Percentiles rank a stretch among this genome's conserved stretches.
Evolutionary conservation across 2,113 vertebrate genomes (phyloP).

Genomic region (Nematolebias whitei): DNA sequence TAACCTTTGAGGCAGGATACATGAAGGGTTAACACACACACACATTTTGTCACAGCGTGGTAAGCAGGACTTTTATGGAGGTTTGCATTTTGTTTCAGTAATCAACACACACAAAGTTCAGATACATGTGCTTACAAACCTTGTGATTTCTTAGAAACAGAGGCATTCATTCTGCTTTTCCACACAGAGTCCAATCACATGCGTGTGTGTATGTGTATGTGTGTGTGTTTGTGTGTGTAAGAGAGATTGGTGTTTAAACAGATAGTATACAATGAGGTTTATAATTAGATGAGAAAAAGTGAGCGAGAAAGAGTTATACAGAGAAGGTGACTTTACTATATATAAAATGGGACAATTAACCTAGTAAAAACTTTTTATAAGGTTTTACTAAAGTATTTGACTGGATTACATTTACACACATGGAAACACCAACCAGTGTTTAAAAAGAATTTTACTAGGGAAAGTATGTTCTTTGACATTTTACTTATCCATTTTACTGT

Average conservation of each 20-base stretch:
- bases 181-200: slow-evolving; percentile 46
- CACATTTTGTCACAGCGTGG: not conserved
- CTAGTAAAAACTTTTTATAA: slow-evolving; percentile 6
- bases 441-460: too few species aligned
- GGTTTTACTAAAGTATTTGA: not conserved
- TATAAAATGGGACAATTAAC: slow-evolving; percentile 37
- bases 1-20: slow-evolving; percentile 59
- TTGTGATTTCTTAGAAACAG: slow-evolving; percentile 8
- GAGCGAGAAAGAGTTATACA: slow-evolving; percentile 15
- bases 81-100: not conserved
- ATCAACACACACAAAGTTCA: too few species aligned
- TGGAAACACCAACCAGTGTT: too few species aligned
- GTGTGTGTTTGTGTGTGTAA: slow-evolving; percentile 16
- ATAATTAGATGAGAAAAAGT: slow-evolving; percentile 36
- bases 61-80: not conserved
- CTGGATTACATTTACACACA: not conserved
- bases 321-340: slow-evolving; percentile 38
- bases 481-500: not conserved
- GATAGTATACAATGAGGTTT: slow-evolving; percentile 4
- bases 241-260: slow-evolving; percentile 7
- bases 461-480: too few species aligned
- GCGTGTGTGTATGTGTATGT: not conserved
- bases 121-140: too few species aligned
- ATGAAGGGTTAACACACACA: slow-evolving; percentile 2
- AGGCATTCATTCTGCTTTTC: slow-evolving; percentile 41